These are phyloP conservation scores for Homalodisca vitripennis DNA, from an alignment of 1,140 invertebrate genomes.

Conservation along the genomic window DNA sequence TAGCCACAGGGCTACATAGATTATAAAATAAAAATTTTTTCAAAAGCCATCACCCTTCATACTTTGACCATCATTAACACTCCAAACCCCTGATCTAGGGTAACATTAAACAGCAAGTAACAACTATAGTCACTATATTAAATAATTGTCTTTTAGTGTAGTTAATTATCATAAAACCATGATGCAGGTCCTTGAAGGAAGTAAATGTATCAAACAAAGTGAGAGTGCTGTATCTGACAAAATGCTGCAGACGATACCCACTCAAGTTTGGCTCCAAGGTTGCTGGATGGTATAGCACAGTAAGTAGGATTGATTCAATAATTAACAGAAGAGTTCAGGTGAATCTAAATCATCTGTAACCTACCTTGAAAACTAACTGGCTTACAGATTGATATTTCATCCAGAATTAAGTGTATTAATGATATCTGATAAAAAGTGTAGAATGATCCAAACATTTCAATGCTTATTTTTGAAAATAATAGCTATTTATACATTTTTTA, in stretches of 20 bases:
- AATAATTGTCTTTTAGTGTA: too few species aligned
- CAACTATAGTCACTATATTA: too few species aligned
- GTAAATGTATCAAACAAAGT: too few species aligned
- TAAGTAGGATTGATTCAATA: neutral
- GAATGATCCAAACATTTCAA: neutral
- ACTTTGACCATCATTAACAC: too few species aligned
- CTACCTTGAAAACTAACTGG: neutral
- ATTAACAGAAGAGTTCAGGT: neutral
- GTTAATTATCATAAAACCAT: too few species aligned
- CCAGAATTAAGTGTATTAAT: neutral
- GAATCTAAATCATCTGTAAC: neutral
- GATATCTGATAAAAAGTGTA: neutral
- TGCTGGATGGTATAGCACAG: neutral
- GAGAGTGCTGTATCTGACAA: slow-evolving; percentile 5
- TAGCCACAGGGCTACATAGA: too few species aligned
- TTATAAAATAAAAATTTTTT: too few species aligned
- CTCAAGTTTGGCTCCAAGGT: neutral
- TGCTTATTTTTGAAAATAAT: neutral
- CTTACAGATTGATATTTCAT: neutral
- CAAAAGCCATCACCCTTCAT: too few species aligned
- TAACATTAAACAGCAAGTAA: too few species aligned
- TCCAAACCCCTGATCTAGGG: too few species aligned
- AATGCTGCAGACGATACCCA: slow-evolving; percentile 11
- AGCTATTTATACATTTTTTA: too few species aligned
- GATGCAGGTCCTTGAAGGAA: too few species aligned